Conservation (phyloP, 2,113 vertebrate species). For the Vicugna pacos region DNA sequence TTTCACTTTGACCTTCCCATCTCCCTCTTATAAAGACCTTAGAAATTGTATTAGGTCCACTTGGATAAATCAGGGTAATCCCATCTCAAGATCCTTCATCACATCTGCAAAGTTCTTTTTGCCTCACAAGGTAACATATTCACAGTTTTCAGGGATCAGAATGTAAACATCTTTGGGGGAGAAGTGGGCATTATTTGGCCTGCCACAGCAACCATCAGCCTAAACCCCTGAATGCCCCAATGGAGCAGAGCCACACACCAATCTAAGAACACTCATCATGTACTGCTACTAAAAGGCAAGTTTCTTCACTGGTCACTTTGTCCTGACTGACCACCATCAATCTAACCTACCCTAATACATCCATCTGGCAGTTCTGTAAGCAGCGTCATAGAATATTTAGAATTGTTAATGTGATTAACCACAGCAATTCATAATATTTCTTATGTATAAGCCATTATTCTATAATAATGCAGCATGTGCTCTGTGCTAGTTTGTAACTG, state of each 20-base stretch:
- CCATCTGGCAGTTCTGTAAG: background rate
- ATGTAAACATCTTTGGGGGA: background rate
- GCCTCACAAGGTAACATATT: background rate
- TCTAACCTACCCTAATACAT: background rate
- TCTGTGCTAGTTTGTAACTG: background rate
- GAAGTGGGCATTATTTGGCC: background rate
- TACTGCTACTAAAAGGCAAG: background rate
- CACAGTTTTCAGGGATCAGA: background rate
- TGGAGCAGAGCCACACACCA: background rate
- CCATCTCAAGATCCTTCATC: background rate
- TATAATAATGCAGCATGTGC: background rate
- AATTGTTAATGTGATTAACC: constrained; percentile 12
- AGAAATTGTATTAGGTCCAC: background rate
- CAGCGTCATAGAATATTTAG: background rate
- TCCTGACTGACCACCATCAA: background rate
- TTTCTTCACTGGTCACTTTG: background rate
- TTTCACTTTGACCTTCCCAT: background rate
- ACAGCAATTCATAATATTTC: constrained; percentile 4
- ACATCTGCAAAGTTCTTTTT: background rate
- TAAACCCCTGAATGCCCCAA: background rate
- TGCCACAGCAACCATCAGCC: background rate
- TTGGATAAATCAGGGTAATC: background rate
- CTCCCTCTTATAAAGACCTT: background rate
- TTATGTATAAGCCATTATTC: background rate
- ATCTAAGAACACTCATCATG: background rate